Evolutionary conservation across 1,140 invertebrate species (phyloP), one percentile per base, ranked within the genome.

Genomic region (Calliopsis andreniformis): DNA sequence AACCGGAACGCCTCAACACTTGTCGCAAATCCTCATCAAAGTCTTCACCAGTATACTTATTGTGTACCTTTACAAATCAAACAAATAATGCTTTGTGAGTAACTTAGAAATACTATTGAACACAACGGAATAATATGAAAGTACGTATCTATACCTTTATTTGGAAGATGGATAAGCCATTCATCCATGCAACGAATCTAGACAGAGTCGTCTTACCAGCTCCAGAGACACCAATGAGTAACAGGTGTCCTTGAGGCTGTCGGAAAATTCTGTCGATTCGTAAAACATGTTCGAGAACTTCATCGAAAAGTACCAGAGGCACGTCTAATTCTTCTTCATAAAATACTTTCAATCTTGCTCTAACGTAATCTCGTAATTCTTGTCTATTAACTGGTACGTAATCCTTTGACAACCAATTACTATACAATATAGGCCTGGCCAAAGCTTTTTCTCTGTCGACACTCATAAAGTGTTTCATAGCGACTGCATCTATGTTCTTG

Each of bases 251-350:
- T 90, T 99, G 99, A 14, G 99, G 98, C 92, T 99, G 99, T 58
- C 99, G 93, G 94, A 99, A 99, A 84, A 99, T 99, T 89, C 99
- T 94, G 93, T 99, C 99, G 88, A 99, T 99, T 82, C 99, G 94
- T 45, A 99, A 92, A 35, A 99, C 98, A 92, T 99, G 99, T 88
- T 99, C 99, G 12, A 99, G 91, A 45, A 99, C 98, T 93, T 99
- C 98, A 91, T 99, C 98, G 91, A 99, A 99, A 2, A 99, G 93
- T 35, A 99, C 99, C 4, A 99, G 93, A 0, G 97, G 98, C 6
- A 99, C 99, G 92, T 99, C 99, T 42, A 99, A 91, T 90, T 99
- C 99, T 93, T 99, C 99, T 93, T 99, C 99, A 88, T 99, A 99
- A 93, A 99, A 99, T n/a, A 98, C 96, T 93, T 98, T 99, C 0